Base-by-base conservation (phyloP, 2,797 vertebrate genomes). In the Spinus olivaceus region DNA sequence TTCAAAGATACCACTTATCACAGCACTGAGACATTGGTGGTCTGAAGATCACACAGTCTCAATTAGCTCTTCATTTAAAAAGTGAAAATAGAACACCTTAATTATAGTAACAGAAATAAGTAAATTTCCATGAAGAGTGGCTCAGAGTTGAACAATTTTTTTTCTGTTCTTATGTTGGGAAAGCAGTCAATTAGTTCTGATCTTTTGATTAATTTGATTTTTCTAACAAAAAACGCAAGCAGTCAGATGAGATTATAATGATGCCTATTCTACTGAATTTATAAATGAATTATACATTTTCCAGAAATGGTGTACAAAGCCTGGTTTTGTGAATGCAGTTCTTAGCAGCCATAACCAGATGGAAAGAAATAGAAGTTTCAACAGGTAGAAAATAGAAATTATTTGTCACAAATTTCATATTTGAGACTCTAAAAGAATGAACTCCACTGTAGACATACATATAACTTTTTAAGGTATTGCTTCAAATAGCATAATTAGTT, bases 251-350 rank as follows among this genome's bases (percentile, higher is more conserved):
- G 32, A 49, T 70, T 90, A 81, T 76, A 69, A 60, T 49, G 42
- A 66, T 76, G 30, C 28, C 46, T 89, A 6, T 86, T 78, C 39
- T 61, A 44, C 15, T 78, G 65, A 87, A 78, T 57, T 56, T 42
- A 37, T 86, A 88, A 94, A 81, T 65, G 2, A 81, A 72, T 88
- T 47, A 57, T 14, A 65, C 8, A 22, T 81, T 96, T 96, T 96
- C 79, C 89, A 89, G 37, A 91, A 94, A 88, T 50, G 12, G 14
- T 70, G 32, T 73, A 93, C 70, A 86, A 95, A 86, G 23, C 6
- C 44, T 94, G 57, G 24, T 72, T 94, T 94, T 87, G 57, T 92
- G 69, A 78, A 92, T 47, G 23, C 32, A 82, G 11, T 9, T 89
- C 39, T 74, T 88, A 72, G 22, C 27, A 71, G 57, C 10, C 39